These are phyloP conservation scores for Chondrilla cf. caribensis DNA, from an alignment of 37 sponge, comb jelly and placozoan genomes.

Conservation along the genomic window DNA sequence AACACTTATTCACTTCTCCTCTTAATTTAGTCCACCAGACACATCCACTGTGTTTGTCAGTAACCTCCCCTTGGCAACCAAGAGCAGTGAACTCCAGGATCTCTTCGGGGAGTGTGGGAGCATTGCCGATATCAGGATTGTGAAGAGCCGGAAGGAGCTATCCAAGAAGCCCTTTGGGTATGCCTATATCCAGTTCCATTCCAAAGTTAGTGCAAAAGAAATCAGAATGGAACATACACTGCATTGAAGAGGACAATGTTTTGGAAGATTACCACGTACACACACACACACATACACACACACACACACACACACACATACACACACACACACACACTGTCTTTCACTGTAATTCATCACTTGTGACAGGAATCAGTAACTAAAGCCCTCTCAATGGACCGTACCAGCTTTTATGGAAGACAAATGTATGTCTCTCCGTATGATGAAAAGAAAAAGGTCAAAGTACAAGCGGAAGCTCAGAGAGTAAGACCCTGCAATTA, in stretches of 20 bases:
- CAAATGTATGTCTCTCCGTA: slow-evolving; percentile 58
- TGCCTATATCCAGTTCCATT: slow-evolving; percentile 60
- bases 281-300: too few relatives aligned
- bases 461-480: not conserved
- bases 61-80: slow-evolving; percentile 47
- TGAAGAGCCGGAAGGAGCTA: slow-evolving; percentile 16
- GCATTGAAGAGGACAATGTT: not conserved
- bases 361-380: slow-evolving; percentile 14
- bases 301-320: too few relatives aligned
- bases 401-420: slow-evolving; percentile 27
- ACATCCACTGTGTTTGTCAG: slow-evolving; percentile 75
- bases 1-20: too few relatives aligned
- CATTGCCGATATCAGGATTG: slow-evolving; percentile 50
- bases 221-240: not conserved
- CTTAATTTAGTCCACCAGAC: slow-evolving; percentile 25
- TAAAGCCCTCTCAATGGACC: slow-evolving; percentile 46
- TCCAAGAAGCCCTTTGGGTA: slow-evolving; percentile 34
- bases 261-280: too few relatives aligned
- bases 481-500: slow-evolving; percentile 18
- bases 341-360: not conserved
- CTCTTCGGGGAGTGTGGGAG: slow-evolving; percentile 48
- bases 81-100: slow-evolving; percentile 21
- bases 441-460: slow-evolving; percentile 15
- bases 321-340: too few relatives aligned
- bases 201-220: not conserved